phyloP scores from a whole-genome alignment of 1,140 invertebrate species.

The Venustaconcha ellipsiformis region DNA sequence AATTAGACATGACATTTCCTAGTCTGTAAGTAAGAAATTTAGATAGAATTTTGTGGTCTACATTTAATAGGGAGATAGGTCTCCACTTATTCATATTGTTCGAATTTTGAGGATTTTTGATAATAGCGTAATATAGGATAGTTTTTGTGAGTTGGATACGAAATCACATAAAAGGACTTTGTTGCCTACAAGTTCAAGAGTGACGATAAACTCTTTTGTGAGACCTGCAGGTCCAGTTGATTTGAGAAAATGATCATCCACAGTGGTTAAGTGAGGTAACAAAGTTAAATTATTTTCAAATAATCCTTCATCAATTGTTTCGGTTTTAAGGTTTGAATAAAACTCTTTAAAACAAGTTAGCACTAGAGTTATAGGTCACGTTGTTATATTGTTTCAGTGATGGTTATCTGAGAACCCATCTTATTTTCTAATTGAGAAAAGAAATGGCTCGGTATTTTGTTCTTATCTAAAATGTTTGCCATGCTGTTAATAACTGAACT shows the following conservation, averaged over 20 bases:
- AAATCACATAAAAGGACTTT: constrained; percentile 24
- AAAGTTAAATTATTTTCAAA: constrained; percentile 28
- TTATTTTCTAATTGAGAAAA: constrained; percentile 31
- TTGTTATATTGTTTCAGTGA: constrained; percentile 10
- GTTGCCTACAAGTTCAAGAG: constrained; percentile 31
- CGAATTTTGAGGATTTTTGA: constrained; percentile 32
- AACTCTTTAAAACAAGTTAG: constrained; percentile 27
- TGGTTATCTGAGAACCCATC: constrained; percentile 24
- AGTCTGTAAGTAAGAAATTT: too few species aligned
- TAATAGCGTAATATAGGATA: constrained; percentile 37
- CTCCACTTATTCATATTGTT: constrained; percentile 24
- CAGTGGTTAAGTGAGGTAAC: constrained; percentile 26
- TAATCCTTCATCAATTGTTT: constrained; percentile 27
- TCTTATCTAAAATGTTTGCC: constrained; percentile 26
- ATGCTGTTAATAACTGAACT: constrained; percentile 24
- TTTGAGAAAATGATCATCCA: constrained; percentile 26
- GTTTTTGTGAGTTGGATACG: constrained; percentile 32
- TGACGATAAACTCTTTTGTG: neutral
- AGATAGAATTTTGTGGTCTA: too few species aligned
- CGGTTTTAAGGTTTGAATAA: constrained; percentile 35
- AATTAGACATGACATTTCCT: too few species aligned
- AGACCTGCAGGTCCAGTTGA: constrained; percentile 45
- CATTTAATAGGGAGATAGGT: constrained; percentile 36
- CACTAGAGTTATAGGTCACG: neutral
- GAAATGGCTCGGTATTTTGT: constrained; percentile 31